phyloP scores from a whole-genome alignment of 2,113 vertebrate species.

The Cricetomys ansorgei region DNA sequence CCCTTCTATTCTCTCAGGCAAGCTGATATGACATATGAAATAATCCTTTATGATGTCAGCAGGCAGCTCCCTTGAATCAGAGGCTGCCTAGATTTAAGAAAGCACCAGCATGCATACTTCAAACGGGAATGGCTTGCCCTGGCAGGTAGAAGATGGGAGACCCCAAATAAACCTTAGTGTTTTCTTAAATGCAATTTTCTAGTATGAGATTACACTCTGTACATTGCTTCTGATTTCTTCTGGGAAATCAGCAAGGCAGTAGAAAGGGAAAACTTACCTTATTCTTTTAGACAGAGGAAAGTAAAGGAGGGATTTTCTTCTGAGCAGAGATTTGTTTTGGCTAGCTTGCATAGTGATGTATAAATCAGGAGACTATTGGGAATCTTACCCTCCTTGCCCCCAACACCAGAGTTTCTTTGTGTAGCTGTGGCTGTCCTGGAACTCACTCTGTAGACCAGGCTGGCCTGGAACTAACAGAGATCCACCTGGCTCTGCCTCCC shows the following conservation, averaged over 20 bases:
- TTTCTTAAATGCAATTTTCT: conserved; percentile 58
- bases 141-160: background rate
- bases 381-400: too few species aligned
- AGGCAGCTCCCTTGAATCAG: background rate
- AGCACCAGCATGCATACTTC: accelerated
- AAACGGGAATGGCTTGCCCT: background rate
- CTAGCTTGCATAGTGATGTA: background rate
- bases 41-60: background rate
- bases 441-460: too few species aligned
- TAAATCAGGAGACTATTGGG: background rate
- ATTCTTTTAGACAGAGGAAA: background rate
- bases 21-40: background rate
- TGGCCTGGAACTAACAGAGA: too few species aligned
- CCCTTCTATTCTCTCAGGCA: background rate
- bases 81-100: background rate
- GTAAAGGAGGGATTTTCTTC: background rate
- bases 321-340: background rate
- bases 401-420: too few species aligned
- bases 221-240: conserved; percentile 60
- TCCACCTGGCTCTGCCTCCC: too few species aligned
- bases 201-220: conserved; percentile 34
- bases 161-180: background rate
- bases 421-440: too few species aligned
- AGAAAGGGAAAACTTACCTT: background rate
- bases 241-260: conserved; percentile 62